These are phyloP conservation scores for Zaprionus gabonicus DNA, from an alignment of 1,140 invertebrate genomes.

Conservation along the genomic window DNA sequence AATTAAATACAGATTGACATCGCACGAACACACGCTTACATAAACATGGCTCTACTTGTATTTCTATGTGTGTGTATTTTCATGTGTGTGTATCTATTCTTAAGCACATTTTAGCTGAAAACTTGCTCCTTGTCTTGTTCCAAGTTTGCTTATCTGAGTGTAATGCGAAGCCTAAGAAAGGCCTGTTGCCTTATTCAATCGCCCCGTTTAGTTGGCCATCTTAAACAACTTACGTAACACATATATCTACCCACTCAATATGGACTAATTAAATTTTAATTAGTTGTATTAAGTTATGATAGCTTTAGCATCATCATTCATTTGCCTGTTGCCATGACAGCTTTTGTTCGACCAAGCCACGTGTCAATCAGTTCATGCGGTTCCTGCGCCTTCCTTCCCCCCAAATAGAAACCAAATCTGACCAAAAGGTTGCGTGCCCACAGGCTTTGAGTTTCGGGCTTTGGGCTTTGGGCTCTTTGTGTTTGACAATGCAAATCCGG, in stretches of 20 bases:
- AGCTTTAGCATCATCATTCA: neutral
- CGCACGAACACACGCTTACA: conserved; percentile 7
- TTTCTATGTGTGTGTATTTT: neutral
- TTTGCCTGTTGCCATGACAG: conserved; percentile 8
- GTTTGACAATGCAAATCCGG: neutral
- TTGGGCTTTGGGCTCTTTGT: neutral
- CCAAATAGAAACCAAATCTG: neutral
- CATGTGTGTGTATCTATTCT: neutral
- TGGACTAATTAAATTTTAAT: conserved; percentile 48
- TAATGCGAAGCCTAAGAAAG: neutral
- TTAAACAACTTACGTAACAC: neutral
- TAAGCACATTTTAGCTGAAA: neutral
- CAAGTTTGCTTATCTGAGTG: neutral
- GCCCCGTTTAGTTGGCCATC: neutral
- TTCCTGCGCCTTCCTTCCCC: neutral
- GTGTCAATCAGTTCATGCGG: neutral
- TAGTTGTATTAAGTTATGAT: conserved; percentile 15
- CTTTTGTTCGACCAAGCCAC: neutral
- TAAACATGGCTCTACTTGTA: neutral
- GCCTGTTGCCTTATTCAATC: neutral
- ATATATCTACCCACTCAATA: neutral
- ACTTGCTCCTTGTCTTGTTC: neutral
- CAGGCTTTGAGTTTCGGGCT: neutral
- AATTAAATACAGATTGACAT: conserved; percentile 42
- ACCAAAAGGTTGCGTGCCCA: neutral